phyloP scores from a whole-genome alignment of 2,797 vertebrate species.

The Catharus ustulatus region DNA sequence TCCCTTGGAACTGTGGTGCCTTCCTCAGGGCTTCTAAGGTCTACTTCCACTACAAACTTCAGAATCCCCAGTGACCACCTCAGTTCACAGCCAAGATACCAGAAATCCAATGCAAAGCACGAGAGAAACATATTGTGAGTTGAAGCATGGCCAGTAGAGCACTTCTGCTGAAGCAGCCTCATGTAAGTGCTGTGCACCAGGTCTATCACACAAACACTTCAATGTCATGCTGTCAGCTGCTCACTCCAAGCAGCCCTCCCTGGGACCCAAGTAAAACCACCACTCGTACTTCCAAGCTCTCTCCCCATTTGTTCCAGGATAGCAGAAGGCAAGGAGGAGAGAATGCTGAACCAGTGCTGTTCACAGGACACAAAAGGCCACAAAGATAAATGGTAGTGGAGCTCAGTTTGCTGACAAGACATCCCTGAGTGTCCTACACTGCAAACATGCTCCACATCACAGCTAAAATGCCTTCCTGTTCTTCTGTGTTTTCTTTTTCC shows the following conservation, averaged over 20 bases:
- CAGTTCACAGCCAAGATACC: not conserved
- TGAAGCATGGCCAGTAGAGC: not conserved
- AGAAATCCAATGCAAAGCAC: not conserved
- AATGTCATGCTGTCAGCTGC: not conserved
- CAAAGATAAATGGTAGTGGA: not conserved
- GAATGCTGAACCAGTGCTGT: not conserved
- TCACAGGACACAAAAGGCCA: not conserved
- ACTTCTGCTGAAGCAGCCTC: not conserved
- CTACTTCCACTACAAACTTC: not conserved
- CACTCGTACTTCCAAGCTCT: not conserved
- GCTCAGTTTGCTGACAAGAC: not conserved
- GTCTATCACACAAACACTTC: not conserved
- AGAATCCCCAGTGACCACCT: not conserved
- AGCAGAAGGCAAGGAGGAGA: not conserved
- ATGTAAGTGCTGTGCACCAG: not conserved
- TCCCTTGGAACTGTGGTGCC: not conserved
- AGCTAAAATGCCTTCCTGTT: not conserved
- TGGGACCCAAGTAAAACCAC: not conserved
- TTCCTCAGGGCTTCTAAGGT: not conserved
- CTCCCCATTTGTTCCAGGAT: not conserved
- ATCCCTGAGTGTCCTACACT: not conserved
- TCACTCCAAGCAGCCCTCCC: not conserved
- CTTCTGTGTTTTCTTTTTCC: too few species aligned
- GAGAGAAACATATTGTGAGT: not conserved
- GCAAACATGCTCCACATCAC: rapidly evolving